Evolutionary conservation across 1,140 invertebrate genomes (phyloP).

Genomic region (Caenorhabditis briggsae): DNA sequence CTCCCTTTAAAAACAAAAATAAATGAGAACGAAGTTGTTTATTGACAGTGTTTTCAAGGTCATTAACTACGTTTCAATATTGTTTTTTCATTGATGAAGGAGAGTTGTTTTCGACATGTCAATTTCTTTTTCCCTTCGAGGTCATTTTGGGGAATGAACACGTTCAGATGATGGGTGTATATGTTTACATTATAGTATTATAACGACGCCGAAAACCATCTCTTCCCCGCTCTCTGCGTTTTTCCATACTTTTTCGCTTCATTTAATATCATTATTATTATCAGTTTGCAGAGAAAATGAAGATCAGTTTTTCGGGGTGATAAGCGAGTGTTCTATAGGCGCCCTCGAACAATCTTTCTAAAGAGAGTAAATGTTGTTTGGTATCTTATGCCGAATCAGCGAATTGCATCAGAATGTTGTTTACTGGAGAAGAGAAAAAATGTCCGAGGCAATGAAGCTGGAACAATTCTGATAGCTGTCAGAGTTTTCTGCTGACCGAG

Average conservation of each 20-base stretch:
- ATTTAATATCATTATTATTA: conserved; percentile 15
- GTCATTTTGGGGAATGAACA: not conserved
- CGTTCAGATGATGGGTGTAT: conserved; percentile 12
- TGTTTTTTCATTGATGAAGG: conserved; percentile 6
- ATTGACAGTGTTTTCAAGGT: not conserved
- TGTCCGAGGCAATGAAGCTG: not conserved
- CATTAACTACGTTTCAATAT: conserved; percentile 25
- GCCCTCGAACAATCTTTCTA: not conserved
- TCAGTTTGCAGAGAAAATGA: conserved; percentile 32
- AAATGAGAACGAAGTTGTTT: not conserved
- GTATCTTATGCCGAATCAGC: conserved; percentile 29
- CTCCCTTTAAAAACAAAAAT: not conserved
- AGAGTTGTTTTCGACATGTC: conserved; percentile 40
- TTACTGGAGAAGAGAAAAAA: not conserved
- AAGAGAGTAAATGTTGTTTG: conserved; percentile 9
- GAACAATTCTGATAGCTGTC: conserved; percentile 21
- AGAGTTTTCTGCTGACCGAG: conserved; percentile 13
- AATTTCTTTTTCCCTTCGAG: conserved; percentile 6
- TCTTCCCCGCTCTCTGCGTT: not conserved
- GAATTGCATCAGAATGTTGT: conserved; percentile 48
- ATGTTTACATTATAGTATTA: conserved; percentile 31
- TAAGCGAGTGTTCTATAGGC: conserved; percentile 38
- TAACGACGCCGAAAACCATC: conserved; percentile 8
- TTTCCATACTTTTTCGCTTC: not conserved
- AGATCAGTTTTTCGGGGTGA: not conserved